Evolutionary conservation across 2,797 vertebrate species (phyloP).

Genomic region (Dermochelys coriacea): DNA sequence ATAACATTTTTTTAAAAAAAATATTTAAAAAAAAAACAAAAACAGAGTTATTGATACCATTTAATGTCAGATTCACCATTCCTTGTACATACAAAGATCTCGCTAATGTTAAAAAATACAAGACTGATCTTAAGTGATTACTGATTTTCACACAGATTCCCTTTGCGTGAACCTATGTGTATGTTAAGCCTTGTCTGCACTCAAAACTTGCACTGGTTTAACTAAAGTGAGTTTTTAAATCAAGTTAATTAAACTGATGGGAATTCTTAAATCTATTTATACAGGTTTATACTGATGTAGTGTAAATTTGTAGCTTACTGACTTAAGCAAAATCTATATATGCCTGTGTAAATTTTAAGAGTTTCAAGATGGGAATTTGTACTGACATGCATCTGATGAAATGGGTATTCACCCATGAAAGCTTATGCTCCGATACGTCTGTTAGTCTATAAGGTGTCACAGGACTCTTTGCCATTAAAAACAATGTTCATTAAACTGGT

Average conservation of each 20-base stretch:
- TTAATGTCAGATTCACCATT: background rate
- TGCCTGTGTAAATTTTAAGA: background rate
- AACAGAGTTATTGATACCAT: background rate
- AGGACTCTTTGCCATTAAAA: background rate
- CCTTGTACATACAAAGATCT: background rate
- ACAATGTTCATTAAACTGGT: background rate
- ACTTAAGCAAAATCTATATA: background rate
- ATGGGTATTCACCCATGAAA: too few species aligned
- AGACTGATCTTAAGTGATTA: background rate
- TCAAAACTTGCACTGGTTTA: background rate
- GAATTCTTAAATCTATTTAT: background rate
- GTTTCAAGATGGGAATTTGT: background rate
- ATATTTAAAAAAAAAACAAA: background rate
- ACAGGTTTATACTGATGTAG: background rate
- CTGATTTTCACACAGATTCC: background rate
- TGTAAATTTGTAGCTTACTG: background rate
- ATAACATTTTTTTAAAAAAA: background rate
- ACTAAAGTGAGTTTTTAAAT: background rate
- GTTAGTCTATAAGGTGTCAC: too few species aligned
- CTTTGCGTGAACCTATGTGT: background rate
- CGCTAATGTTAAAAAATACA: background rate
- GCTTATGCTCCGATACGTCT: too few species aligned
- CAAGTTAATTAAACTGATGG: background rate
- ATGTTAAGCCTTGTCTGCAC: accelerated
- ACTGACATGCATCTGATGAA: background rate